Percentiles rank a stretch among this genome's conserved stretches.
These are phyloP conservation scores for Pterobdella sp. DNA, from an alignment of 2,888 invertebrate species.

Conservation along the genomic window DNA sequence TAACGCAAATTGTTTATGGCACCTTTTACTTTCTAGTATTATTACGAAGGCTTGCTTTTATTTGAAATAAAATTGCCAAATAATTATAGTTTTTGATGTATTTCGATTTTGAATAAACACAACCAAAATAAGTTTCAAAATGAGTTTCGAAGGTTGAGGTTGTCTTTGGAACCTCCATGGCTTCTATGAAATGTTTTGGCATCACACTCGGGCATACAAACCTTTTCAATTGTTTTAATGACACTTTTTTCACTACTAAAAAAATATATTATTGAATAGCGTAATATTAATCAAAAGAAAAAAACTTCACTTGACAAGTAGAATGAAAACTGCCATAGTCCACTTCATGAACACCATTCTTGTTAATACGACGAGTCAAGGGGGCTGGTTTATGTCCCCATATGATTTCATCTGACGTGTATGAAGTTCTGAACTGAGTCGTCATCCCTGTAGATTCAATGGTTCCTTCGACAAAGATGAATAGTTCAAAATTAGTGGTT, in stretches of 20 bases:
- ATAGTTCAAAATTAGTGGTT: constrained; percentile 85
- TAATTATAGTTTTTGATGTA: too few relatives aligned
- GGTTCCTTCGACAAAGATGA: constrained; percentile 70
- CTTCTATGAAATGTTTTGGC: neutral
- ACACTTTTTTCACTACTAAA: neutral
- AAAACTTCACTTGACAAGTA: constrained; percentile 45
- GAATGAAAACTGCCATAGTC: constrained; percentile 51
- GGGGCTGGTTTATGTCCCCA: constrained; percentile 52
- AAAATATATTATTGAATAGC: too few relatives aligned
- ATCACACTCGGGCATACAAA: constrained; percentile 5
- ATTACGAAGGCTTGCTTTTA: too few relatives aligned
- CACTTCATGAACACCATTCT: constrained; percentile 51
- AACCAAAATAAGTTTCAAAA: too few relatives aligned
- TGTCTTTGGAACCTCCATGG: too few relatives aligned
- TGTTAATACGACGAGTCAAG: constrained; percentile 50
- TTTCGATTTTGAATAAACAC: too few relatives aligned
- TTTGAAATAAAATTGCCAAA: too few relatives aligned
- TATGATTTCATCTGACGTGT: constrained; percentile 52
- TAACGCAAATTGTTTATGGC: too few relatives aligned
- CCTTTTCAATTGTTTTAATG: neutral
- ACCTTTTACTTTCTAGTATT: too few relatives aligned
- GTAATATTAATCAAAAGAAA: too few relatives aligned
- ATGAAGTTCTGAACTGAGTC: constrained; percentile 53
- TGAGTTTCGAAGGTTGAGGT: too few relatives aligned
- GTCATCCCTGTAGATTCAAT: constrained; percentile 36